Evolutionary conservation across 2,888 invertebrate genomes (phyloP), one percentile per base, ranked within the genome.

Genomic region (Synergus laeviventris): DNA sequence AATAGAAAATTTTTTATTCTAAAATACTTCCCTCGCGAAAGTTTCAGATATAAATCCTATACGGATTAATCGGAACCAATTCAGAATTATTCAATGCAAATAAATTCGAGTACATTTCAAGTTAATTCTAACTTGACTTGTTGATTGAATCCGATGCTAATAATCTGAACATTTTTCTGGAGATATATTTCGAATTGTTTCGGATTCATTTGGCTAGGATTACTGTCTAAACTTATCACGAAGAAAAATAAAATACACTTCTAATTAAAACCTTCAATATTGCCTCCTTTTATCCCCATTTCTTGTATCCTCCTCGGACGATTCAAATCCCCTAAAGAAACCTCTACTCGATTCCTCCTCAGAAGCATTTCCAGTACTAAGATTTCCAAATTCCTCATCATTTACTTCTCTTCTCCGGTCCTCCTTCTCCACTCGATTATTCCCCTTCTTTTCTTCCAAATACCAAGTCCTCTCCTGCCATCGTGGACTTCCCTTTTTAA

Each of bases 381-480:
- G 11, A 56, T 21, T 56, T 56, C 12, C 21, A 56, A 56, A 24
- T 21, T 14, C 11, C 11, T 11, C 21, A 12, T 56, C 11, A 24
- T 56, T 56, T 21, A 1, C 21, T 12, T 56, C 56, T 21, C 14
- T 21, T 21, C 1, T 21, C 12, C 1, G 5, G 0, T 56, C 11
- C 11, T 56, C 21, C 12, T 14, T 56, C 9, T 56, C 24, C 4
- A 24, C 5, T 21, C 21, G 56, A 56, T 12, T 56, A 11, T 56
- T 56, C 21, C 14, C 21, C 3, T 56, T 56, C 21, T 14, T 9
- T 56, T 24, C 56, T 9, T 12, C 12, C n/a, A 18, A 11, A 24
- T 56, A 24, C 56, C 92, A 93, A 85, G 93, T 92, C 18, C 92
- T 89, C 42, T 92, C 92, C 76, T 92, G 92, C 79, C 93, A 92